Base-by-base conservation (phyloP, 2,888 invertebrate species). In the Erebia epiphron region DNA sequence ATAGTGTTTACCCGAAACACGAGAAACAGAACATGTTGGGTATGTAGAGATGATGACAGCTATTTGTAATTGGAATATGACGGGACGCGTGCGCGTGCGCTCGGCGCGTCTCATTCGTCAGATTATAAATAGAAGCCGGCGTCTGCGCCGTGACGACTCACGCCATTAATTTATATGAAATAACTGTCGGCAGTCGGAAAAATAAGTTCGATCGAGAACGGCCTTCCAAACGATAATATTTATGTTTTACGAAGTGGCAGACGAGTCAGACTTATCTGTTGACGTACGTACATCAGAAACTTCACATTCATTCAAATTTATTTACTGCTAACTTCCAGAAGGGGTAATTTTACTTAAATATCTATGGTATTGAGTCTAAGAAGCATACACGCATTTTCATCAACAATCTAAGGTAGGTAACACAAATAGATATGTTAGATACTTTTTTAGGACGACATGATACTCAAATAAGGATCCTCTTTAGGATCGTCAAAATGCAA, bases 121-220 rank as follows among this genome's bases (percentile, higher is more conserved):
- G 91, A 86, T 89, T 93, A 93, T 87, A 92, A 92, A 93, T 93
- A 93, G 93, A 91, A 86, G 84, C 83, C 88, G 84, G 91, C 90
- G 92, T 92, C 92, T 92, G 93, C 88, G 91, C 88, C 89, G 88
- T 93, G 91, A 93, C 91, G 92, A 92, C 92, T 92, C 91, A 85
- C 91, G 89, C 93, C 92, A 92, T 93, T 92, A 92, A 92, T 93
- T 92, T 92, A 92, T 93, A 92, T 92, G 91, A 93, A 92, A 93
- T 93, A 92, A 92, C 92, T 92, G 93, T 92, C 91, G 92, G 91
- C 92, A 92, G 90, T 89, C 88, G 86, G 89, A 92, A 92, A 93
- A 93, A 92, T 91, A 90, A 91, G 88, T 91, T 86, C 86, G 87
- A 90, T 91, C 83, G 86, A 84, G 88, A 90, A 88, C 83, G 90